Percentiles rank a stretch among this genome's conserved stretches.
phyloP scores from a whole-genome alignment of 2,888 invertebrate species.

The Aphodius sticticus region DNA sequence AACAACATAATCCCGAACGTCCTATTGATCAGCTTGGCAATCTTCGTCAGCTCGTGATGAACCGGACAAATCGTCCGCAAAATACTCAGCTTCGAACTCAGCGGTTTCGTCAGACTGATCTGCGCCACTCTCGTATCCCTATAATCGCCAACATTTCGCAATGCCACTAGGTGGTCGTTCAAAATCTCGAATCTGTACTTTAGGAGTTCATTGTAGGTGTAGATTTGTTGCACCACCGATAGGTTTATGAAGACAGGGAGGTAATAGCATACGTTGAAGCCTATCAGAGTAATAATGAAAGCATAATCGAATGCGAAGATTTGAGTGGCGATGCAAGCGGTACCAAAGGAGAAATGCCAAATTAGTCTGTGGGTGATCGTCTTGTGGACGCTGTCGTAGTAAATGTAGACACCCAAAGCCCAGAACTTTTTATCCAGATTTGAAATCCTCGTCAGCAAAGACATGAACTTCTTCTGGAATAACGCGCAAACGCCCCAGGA shows the following conservation, averaged over 20 bases:
- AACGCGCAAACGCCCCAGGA: conserved; percentile 39
- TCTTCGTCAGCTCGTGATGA: conserved; percentile 48
- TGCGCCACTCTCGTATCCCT: conserved; percentile 33
- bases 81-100: conserved; percentile 41
- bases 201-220: conserved; percentile 38
- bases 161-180: conserved; percentile 42
- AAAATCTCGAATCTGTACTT: conserved; percentile 41
- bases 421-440: conserved; percentile 43
- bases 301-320: conserved; percentile 32
- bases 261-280: conserved; percentile 36
- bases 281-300: conserved; percentile 10
- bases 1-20: conserved; percentile 47
- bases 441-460: conserved; percentile 40
- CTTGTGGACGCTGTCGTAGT: conserved; percentile 40
- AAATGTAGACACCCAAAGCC: conserved; percentile 44
- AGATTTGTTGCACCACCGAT: conserved; percentile 41
- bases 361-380: conserved; percentile 36
- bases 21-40: conserved; percentile 44
- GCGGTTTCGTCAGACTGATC: conserved; percentile 38
- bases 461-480: conserved; percentile 40
- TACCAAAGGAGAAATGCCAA: conserved; percentile 24
- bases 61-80: conserved; percentile 43
- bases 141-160: conserved; percentile 34
- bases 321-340: conserved; percentile 37
- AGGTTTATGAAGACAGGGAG: conserved; percentile 39